Percentiles rank a stretch among this genome's conserved stretches.
Conservation (phyloP, 2,797 vertebrate species). For the Sebastes kiyomatsui region DNA sequence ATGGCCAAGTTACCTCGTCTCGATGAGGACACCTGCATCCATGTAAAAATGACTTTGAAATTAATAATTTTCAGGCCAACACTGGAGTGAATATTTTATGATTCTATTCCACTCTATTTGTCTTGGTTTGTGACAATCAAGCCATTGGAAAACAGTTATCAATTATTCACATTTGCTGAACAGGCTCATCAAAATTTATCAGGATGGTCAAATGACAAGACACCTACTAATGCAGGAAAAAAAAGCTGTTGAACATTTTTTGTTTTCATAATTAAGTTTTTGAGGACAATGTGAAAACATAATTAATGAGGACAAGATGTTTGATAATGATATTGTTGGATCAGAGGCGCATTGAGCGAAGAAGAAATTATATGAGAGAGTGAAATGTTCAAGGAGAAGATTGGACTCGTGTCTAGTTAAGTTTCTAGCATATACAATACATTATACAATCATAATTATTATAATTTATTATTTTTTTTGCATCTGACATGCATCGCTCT, state of each 20-base stretch:
- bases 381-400: slow-evolving; percentile 1
- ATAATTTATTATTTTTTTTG: not conserved
- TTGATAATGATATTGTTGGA: slow-evolving; percentile 49
- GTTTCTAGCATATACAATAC: not conserved
- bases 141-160: slow-evolving; percentile 91
- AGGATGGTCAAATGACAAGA: slow-evolving; percentile 54
- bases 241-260: slow-evolving; percentile 64
- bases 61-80: slow-evolving; percentile 91
- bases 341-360: slow-evolving; percentile 16
- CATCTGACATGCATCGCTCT: not conserved
- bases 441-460: not conserved
- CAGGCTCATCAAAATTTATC: slow-evolving; percentile 83
- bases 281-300: slow-evolving; percentile 41
- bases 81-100: slow-evolving; percentile 96
- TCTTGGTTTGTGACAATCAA: slow-evolving; percentile 95
- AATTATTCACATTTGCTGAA: slow-evolving; percentile 95
- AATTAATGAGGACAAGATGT: slow-evolving; percentile 58
- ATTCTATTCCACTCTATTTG: slow-evolving; percentile 96
- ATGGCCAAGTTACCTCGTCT: slow-evolving; percentile 31
- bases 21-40: slow-evolving; percentile 68
- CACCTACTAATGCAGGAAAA: slow-evolving; percentile 49
- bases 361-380: not conserved
- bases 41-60: slow-evolving; percentile 89
- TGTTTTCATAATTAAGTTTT: slow-evolving; percentile 69
- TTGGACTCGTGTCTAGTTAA: not conserved